phyloP scores from a whole-genome alignment of 2,888 invertebrate species.

The Parapristionchus giblindavisi region DNA sequence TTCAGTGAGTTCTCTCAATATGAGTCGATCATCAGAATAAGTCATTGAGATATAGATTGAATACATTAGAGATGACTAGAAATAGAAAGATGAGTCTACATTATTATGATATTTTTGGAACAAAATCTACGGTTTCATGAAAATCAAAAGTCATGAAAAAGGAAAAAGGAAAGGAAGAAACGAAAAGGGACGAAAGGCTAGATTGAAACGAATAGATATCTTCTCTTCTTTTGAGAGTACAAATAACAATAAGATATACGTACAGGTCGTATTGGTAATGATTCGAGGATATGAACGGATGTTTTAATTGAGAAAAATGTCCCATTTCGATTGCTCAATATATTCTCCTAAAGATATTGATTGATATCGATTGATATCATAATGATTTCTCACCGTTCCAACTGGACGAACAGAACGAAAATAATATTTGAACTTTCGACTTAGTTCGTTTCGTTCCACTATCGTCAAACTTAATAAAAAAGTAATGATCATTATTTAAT shows the following conservation, averaged over 20 bases:
- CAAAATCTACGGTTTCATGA: background rate
- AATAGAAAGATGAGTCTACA: background rate
- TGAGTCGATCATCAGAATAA: slow-evolving; percentile 60
- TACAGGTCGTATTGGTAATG: slow-evolving; percentile 14
- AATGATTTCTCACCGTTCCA: slow-evolving; percentile 40
- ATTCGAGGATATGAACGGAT: slow-evolving; percentile 44
- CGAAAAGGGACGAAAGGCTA: too few relatives aligned
- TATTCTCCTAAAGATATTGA: slow-evolving; percentile 18
- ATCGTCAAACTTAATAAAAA: slow-evolving; percentile 59
- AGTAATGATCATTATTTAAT: too few relatives aligned
- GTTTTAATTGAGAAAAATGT: slow-evolving; percentile 54
- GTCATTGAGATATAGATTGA: slow-evolving; percentile 19
- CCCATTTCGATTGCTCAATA: slow-evolving; percentile 45
- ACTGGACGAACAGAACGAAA: slow-evolving; percentile 61
- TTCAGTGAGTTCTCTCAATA: slow-evolving; percentile 61
- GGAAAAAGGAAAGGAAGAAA: too few relatives aligned
- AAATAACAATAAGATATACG: background rate
- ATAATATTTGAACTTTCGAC: slow-evolving; percentile 67
- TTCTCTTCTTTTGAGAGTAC: background rate
- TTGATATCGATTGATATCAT: background rate
- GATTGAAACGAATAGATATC: too few relatives aligned
- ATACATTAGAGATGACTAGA: slow-evolving; percentile 6
- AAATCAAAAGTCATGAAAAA: too few relatives aligned
- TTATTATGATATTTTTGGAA: background rate
- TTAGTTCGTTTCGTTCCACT: slow-evolving; percentile 60